Base-by-base conservation (phyloP, 2,888 invertebrate genomes). In the Drosophila pullipes region DNA sequence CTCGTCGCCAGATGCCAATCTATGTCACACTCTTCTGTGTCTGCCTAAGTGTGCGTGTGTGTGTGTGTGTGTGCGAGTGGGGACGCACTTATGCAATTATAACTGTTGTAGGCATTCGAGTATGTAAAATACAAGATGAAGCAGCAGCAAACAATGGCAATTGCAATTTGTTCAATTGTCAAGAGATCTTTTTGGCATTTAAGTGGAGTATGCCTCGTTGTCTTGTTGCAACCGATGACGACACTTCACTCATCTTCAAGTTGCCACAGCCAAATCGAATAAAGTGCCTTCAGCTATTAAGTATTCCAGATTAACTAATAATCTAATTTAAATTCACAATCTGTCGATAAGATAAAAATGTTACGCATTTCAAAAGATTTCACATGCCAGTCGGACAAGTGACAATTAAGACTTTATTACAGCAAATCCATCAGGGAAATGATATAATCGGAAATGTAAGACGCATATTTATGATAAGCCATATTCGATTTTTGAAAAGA, bases 51-150 rank as follows among this genome's bases (percentile, higher is more conserved):
- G 30, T 50, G 35, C 25, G 11, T 16, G 31, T 50, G n/a, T 59
- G 35, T n/a, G 22, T 50, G n/a, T 54, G 41, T 41, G 13, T n/a
- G 31, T 44, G 18, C 50, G 70, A 49, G 60, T 50, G 67, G 52
- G 59, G 69, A 80, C 87, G 86, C 85, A 85, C 85, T 85, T 85
- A 82, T 89, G 82, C 82, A 89, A 86, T 85, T 85, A 87, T 82
- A 85, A 85, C 88, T 87, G 85, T 69, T 87, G 85, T 75, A 75
- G 83, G 76, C 82, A 82, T 79, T 80, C 74, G 80, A 74, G 80
- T 79, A 79, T 79, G 74, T 76, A 71, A 81, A 81, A 67, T 49
- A 78, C 58, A 67, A 53, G 58, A 75, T 30, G 50, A 62, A 58
- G 55, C 74, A 35, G 62, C 33, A 54, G n/a, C 9, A 74, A 74